Evolutionary conservation across 1,140 invertebrate genomes (phyloP).

Genomic region (Drosophila trapezifrons): DNA sequence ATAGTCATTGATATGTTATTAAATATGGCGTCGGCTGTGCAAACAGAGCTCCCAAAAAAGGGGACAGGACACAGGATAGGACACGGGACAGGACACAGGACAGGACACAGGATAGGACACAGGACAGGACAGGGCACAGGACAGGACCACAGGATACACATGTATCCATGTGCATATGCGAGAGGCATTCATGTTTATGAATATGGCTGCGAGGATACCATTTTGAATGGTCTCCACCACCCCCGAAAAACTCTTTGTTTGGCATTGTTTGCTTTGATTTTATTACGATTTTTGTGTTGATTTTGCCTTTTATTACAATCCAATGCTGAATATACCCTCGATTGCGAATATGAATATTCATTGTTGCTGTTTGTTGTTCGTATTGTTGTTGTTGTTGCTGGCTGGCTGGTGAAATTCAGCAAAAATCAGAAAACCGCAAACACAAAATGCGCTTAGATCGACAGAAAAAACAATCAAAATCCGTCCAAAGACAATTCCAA

Average conservation of each 20-base stretch:
- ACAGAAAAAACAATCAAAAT: constrained; percentile 63
- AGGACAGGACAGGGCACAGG: background rate
- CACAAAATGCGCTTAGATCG: constrained; percentile 77
- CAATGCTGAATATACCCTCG: constrained; percentile 48
- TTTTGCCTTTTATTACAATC: constrained; percentile 81
- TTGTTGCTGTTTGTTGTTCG: constrained; percentile 21
- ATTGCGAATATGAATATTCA: constrained; percentile 52
- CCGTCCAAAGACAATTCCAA: constrained; percentile 41
- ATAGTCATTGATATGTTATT: constrained; percentile 77
- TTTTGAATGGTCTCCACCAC: background rate
- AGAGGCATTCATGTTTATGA: constrained; percentile 38
- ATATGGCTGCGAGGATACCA: constrained; percentile 24
- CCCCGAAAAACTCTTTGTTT: constrained; percentile 31
- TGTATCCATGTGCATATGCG: constrained; percentile 1
- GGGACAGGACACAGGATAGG: constrained; percentile 12
- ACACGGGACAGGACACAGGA: background rate
- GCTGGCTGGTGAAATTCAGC: constrained; percentile 56
- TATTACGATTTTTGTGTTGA: constrained; percentile 81
- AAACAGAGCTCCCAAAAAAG: constrained; percentile 42
- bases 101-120: constrained; percentile 8
- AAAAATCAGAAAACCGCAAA: constrained; percentile 73
- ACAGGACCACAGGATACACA: constrained; percentile 24
- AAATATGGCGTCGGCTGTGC: constrained; percentile 68
- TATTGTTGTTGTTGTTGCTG: constrained; percentile 22
- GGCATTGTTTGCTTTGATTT: constrained; percentile 79